Base-by-base conservation (phyloP, 2,888 invertebrate genomes). In the Galerucella pusilla region DNA sequence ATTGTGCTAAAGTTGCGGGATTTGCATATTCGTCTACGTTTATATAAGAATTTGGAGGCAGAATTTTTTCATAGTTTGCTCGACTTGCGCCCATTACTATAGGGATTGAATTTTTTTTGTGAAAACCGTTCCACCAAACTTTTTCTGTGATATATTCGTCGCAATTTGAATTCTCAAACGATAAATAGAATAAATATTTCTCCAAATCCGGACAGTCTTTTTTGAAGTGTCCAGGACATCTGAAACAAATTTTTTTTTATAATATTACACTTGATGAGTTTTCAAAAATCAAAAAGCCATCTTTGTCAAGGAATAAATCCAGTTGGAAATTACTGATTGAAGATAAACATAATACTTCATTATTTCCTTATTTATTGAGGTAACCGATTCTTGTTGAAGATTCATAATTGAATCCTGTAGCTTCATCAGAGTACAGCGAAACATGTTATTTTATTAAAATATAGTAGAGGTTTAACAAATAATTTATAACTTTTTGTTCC, bases 131-230 rank as follows among this genome's bases (percentile, higher is more conserved):
- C 89, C 92, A 91, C 86, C 91, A 94, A 0, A 90, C 83, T 84
- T 94, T 94, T 83, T 94, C 94, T 0, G 93, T 93, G 64, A 94
- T 85, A 81, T 94, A 94, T 83, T 93, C 91, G 7, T 88, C 88
- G 82, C 94, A 94, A 80, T 91, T 90, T 0, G 92, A 90, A 83
- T 93, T 94, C 85, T 94, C 94, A 78, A 94, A 91, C 0, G 92
- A 90, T 60, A 94, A 85, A 81, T 93, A 93, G 84, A 94, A 94
- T 80, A 92, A 88, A 84, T 93, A 94, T 10, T 89, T 81, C 0
- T 88, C 85, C 61, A 93, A 85, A 7, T 85, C 79, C 2, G 88
- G 85, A 79, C 94, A 94, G 83, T 93, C 92, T 1, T 85, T 82
- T 79, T 78, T 86, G 79, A 91, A 92, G 84, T 93, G 92, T 12